Base-by-base conservation (phyloP, 2,888 invertebrate species). In the Heterodera filipjevi region DNA sequence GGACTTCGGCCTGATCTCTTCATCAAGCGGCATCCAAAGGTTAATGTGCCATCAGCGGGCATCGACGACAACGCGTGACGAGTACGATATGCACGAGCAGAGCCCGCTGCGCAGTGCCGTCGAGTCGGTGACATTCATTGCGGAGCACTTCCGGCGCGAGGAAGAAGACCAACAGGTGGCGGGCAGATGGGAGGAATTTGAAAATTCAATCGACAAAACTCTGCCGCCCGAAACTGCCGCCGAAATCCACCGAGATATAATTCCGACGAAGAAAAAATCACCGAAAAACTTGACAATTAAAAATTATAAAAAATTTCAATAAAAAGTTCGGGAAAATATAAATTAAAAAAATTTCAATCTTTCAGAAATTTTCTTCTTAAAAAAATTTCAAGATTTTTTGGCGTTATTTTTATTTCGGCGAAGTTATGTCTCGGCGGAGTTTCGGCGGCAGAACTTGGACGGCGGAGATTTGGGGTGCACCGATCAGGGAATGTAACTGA, bases 51-150 rank as follows among this genome's bases (percentile, higher is more conserved):
- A 39, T 64, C n/a, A 73, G 27, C 64, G 30, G 2, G 59, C 30
- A 3, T 71, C 46, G 49, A 49, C 59, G 64, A 30, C 73, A 73
- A 46, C 80, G 53, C 79, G 27, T n/a, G 19, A 73, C 59, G 39
- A 39, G 39, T 73, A 27, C 27, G 64, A 64, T 33, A 59, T n/a
- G 77, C 82, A 84, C 49, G 87, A 88, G 73, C 81, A 82, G n/a
- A 86, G 85, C 16, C 88, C 89, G 10, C 84, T 88, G 46, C 80
- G 84, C 53, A 85, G 84, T 71, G 89, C 89, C 14, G 88, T 89
- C 22, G 89, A 89, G 72, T 84, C 85, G 81, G 89, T 89, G 66
- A 86, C 87, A 44, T 89, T 87, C 81, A 89, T 89, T 68, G 89
- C 89, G 33, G 89, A 89, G 71, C 89, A 89, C 78, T 83, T 89